These are phyloP conservation scores for Drosophila rufa DNA, from an alignment of 1,140 invertebrate species.

Conservation along the genomic window DNA sequence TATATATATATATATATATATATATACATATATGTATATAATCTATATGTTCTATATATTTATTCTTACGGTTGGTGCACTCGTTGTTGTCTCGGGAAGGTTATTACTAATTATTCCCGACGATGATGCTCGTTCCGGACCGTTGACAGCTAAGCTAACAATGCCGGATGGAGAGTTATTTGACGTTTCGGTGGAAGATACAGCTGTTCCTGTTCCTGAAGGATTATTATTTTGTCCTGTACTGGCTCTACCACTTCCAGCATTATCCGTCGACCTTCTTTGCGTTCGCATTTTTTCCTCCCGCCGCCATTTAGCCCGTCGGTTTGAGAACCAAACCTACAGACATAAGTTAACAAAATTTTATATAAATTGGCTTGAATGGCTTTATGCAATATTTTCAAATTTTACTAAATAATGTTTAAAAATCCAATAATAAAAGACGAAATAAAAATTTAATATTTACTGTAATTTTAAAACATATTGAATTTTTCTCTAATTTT, in stretches of 20 bases:
- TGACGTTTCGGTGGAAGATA: slow-evolving; percentile 36
- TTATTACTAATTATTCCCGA: slow-evolving; percentile 40
- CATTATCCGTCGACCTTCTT: slow-evolving; percentile 88
- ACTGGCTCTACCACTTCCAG: slow-evolving; percentile 50
- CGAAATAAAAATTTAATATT: neutral
- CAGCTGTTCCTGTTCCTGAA: slow-evolving; percentile 22
- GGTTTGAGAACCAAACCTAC: slow-evolving; percentile 99
- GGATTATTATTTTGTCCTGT: slow-evolving; percentile 45
- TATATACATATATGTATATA: neutral
- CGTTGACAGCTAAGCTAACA: slow-evolving; percentile 41
- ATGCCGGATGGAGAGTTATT: slow-evolving; percentile 52
- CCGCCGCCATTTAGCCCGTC: slow-evolving; percentile 98
- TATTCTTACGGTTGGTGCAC: slow-evolving; percentile 60
- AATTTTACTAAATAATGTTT: neutral
- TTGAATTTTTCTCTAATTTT: neutral
- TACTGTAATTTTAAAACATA: neutral
- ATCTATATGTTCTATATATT: neutral
- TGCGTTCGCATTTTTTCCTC: slow-evolving; percentile 98
- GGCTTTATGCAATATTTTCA: neutral
- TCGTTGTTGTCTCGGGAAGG: slow-evolving; percentile 59
- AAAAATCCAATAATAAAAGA: neutral
- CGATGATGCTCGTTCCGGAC: slow-evolving; percentile 32
- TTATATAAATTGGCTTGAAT: neutral
- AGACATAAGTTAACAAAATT: neutral
- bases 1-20: neutral